Percentiles rank a stretch among this genome's conserved stretches.
These are phyloP conservation scores for Pseudorhiza aurosa DNA, from an alignment of 30 jellyfish, hydroid and myxozoan genomes.

Conservation along the genomic window DNA sequence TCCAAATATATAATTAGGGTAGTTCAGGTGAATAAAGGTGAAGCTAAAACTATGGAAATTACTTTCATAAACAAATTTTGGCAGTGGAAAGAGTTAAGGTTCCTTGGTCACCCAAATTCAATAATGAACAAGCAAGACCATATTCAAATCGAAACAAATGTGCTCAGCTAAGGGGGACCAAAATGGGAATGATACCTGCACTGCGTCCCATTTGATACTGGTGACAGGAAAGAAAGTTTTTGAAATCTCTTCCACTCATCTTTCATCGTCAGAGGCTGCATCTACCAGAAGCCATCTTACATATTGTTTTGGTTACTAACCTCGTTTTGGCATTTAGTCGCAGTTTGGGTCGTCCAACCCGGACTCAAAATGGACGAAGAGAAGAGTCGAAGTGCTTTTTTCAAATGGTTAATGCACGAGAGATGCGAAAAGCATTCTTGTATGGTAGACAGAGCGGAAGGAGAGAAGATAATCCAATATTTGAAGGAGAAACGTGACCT, in stretches of 20 bases:
- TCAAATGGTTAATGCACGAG: constrained; percentile 71
- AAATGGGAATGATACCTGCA: too few relatives aligned
- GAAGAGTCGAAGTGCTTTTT: constrained; percentile 64
- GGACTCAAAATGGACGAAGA: constrained; percentile 54
- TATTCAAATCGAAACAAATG: too few relatives aligned
- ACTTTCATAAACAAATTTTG: too few relatives aligned
- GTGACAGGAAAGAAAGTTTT: constrained; percentile 73
- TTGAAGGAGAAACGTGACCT: constrained; percentile 74
- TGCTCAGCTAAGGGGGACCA: too few relatives aligned
- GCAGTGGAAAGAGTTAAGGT: too few relatives aligned
- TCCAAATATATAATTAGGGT: too few relatives aligned
- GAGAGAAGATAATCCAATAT: constrained; percentile 77
- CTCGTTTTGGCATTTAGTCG: not conserved
- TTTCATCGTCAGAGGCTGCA: not conserved
- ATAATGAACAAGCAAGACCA: too few relatives aligned
- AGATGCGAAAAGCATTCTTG: constrained; percentile 79
- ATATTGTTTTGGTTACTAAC: constrained; percentile 18
- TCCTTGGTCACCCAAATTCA: too few relatives aligned
- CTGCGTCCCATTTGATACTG: constrained; percentile 80
- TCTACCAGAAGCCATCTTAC: not conserved
- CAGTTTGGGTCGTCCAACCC: constrained; percentile 34
- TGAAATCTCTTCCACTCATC: constrained; percentile 96
- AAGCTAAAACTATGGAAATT: too few relatives aligned
- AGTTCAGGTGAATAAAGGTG: too few relatives aligned
- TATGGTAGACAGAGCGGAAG: constrained; percentile 82